Percentiles rank a stretch among this genome's conserved stretches.
Conservation (phyloP, 2,797 vertebrate species). For the Halcyon leucocephala region DNA sequence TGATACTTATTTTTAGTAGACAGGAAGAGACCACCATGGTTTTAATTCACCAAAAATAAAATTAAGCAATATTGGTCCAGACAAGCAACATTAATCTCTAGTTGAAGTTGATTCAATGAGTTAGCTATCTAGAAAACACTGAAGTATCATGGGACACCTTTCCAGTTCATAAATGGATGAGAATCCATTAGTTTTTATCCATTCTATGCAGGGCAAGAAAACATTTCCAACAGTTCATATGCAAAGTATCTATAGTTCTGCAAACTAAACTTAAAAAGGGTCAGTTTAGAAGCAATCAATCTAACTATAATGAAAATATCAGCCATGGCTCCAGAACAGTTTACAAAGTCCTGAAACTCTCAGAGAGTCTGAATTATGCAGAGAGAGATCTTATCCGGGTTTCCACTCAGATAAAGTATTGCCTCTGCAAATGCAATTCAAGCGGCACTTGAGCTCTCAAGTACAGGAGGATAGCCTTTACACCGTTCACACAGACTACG, state of each 20-base stretch:
- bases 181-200: background rate
- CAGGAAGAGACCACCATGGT: background rate
- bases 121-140: background rate
- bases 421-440: background rate
- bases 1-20: background rate
- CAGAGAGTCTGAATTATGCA: fast-evolving
- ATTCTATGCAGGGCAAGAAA: background rate
- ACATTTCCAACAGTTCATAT: background rate
- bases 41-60: background rate
- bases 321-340: background rate
- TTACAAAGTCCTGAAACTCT: background rate
- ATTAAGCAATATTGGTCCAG: background rate
- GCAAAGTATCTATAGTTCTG: background rate
- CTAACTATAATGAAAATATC: background rate
- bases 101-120: background rate
- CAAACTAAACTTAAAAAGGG: background rate
- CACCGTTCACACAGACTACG: background rate
- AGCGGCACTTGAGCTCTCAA: background rate
- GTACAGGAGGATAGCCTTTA: fast-evolving
- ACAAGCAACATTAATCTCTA: background rate
- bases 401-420: background rate
- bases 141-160: background rate
- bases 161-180: background rate
- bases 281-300: background rate
- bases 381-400: background rate